A percentile compares a stretch with the other conserved stretches of the same genome.
These are phyloP conservation scores for Hoplodrina ambigua DNA, from an alignment of 2,888 invertebrate species.

Conservation along the genomic window DNA sequence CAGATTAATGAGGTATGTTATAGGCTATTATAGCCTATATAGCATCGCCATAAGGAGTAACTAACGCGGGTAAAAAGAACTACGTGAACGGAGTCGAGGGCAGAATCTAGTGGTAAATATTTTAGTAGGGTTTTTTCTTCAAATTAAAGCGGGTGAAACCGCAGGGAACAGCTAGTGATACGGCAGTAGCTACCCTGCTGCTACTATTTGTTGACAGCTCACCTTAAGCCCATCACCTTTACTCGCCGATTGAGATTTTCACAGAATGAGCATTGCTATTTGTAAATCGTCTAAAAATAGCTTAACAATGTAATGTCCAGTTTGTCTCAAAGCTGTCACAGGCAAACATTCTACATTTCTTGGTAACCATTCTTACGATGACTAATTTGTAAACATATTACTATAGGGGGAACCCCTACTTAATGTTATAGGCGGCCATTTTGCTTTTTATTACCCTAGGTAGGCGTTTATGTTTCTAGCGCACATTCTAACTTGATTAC, in stretches of 20 bases:
- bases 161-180: no score
- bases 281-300: not conserved
- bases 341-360: conserved; percentile 3
- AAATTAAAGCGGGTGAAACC: no score
- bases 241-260: not conserved
- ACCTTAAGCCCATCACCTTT: no score
- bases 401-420: conserved; percentile 13
- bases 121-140: no score
- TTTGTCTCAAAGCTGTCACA: not conserved
- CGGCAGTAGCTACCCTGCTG: no score
- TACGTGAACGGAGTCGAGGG: no score
- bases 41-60: no score
- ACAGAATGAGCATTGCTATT: not conserved
- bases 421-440: conserved; percentile 1
- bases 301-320: not conserved
- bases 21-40: no score
- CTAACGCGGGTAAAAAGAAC: no score
- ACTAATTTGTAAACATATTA: conserved; percentile 25
- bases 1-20: no score
- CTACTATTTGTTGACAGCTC: no score
- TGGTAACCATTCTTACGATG: conserved; percentile 4
- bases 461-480: conserved; percentile 16
- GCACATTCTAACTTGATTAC: conserved; percentile 14
- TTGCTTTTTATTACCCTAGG: not conserved
- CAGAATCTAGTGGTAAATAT: no score